Base-by-base conservation (phyloP, 1,140 invertebrate species). In the Ceratina calcarata region DNA sequence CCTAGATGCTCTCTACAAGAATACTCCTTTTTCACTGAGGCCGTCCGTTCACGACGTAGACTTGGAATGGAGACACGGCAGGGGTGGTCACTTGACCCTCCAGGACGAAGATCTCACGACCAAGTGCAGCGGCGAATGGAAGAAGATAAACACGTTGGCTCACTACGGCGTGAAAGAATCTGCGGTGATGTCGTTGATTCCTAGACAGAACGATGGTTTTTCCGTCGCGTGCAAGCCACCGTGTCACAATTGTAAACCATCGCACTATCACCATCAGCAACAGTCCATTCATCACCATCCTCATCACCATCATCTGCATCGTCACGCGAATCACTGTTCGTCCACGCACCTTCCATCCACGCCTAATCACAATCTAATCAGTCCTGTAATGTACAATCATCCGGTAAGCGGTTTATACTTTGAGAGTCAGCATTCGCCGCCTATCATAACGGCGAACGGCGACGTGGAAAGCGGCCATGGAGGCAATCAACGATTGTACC, bases 1-100 rank as follows among this genome's bases (percentile, higher is more conserved):
- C 78, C 94, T 99, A 53, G 99, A 99, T 93, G 96, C 98, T n/a
- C 94, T 99, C 16, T 99, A 98, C 93, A 98, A 98, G 92, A 98
- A 98, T 92, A 98, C 97, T 24, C 97, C 98, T n/a, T 98, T 98
- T 91, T 98, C 97, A 20, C 93, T 98, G 90, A 94, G 98, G 80
- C 97, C 98, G n/a, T 97, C 97, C 71, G 96, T 98, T 80, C 95
- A 98, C 89, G 98, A 99, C 93, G 97, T 99, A 49, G 98, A 99
- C 94, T 94, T 96, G 92, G 98, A 99, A 94, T 99, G 97, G 97
- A 94, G 98, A 67, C 97, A 98, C 92, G 97, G 98, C 20, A 94
- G 97, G 81, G 97, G 97, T 27, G 98, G 98, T 20, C 97, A 98
- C 91, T 93, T 99, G 22, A 98, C 98, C 18, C 93, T 99, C 10